phyloP scores from a whole-genome alignment of 2,888 invertebrate species.

The Noctuana brunneofusca region DNA sequence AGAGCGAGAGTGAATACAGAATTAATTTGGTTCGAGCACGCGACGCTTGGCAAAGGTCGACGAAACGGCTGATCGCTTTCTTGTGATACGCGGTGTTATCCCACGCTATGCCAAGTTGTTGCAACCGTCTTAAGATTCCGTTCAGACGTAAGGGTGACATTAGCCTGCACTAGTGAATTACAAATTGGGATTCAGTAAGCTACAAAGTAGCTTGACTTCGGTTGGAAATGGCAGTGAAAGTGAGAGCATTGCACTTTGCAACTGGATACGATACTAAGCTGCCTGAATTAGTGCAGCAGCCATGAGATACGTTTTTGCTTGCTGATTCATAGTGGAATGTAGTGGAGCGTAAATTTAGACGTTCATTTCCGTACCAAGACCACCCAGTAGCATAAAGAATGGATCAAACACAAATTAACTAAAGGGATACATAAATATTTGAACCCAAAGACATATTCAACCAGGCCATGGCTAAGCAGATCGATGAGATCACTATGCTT shows the following conservation, averaged over 20 bases:
- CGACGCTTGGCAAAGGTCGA: constrained; percentile 55
- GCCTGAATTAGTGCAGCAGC: constrained; percentile 26
- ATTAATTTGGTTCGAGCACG: constrained; percentile 75
- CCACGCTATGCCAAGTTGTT: constrained; percentile 31
- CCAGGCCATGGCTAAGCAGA: constrained; percentile 32
- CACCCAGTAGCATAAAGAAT: constrained; percentile 10
- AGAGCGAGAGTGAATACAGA: constrained; percentile 72
- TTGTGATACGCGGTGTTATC: constrained; percentile 36
- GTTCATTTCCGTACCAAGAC: constrained; percentile 13
- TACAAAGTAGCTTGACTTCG: constrained; percentile 23
- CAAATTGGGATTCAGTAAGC: constrained; percentile 31
- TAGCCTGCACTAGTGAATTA: constrained; percentile 29
- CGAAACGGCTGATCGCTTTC: constrained; percentile 61
- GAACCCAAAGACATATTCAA: constrained; percentile 22
- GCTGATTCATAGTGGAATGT: constrained; percentile 14
- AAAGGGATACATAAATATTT: constrained; percentile 19
- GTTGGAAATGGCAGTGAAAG: constrained; percentile 33
- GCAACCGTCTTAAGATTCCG: constrained; percentile 24
- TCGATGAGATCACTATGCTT: constrained; percentile 26
- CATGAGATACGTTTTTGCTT: not conserved
- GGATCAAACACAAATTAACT: not conserved
- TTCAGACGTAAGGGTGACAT: constrained; percentile 31
- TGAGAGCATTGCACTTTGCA: constrained; percentile 33
- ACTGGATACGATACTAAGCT: constrained; percentile 22
- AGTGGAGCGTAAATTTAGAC: constrained; percentile 13